phyloP scores from a whole-genome alignment of 2,113 vertebrate species.

The Psilopogon haemacephalus region DNA sequence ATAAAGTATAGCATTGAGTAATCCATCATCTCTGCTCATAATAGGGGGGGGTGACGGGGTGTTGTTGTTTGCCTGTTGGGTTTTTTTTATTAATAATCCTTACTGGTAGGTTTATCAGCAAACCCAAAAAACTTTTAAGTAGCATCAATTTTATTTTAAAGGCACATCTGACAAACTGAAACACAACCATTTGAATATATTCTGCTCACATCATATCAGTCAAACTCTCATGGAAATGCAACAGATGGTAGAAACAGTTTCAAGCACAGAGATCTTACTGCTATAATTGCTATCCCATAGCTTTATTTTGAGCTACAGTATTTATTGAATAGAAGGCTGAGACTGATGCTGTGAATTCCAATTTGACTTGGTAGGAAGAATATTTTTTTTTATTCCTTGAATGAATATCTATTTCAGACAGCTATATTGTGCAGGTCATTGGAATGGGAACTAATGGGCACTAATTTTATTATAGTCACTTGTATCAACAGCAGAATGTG shows the following conservation, averaged over 20 bases:
- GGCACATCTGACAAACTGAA: background rate
- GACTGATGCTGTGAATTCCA: conserved; percentile 18
- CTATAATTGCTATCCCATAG: conserved; percentile 32
- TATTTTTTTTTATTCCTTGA: conserved; percentile 46
- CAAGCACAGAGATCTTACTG: background rate
- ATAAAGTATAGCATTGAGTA: background rate
- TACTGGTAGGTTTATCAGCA: background rate
- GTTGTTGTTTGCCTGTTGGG: background rate
- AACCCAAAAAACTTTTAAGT: background rate
- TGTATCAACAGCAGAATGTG: conserved; percentile 56
- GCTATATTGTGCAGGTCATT: conserved; percentile 30
- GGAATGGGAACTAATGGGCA: background rate
- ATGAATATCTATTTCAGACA: conserved; percentile 45
- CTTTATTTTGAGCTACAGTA: conserved; percentile 27
- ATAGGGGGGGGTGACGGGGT: background rate
- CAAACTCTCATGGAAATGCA: background rate
- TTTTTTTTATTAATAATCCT: background rate
- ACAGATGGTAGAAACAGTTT: background rate
- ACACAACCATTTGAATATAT: background rate
- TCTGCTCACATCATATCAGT: background rate
- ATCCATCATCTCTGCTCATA: background rate
- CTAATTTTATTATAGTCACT: conserved; percentile 67
- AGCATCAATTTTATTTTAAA: background rate
- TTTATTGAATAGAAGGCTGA: conserved; percentile 34
- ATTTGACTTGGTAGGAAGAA: conserved; percentile 40